Evolutionary conservation across 2,888 invertebrate genomes (phyloP).

Genomic region (Cistogaster globosa): DNA sequence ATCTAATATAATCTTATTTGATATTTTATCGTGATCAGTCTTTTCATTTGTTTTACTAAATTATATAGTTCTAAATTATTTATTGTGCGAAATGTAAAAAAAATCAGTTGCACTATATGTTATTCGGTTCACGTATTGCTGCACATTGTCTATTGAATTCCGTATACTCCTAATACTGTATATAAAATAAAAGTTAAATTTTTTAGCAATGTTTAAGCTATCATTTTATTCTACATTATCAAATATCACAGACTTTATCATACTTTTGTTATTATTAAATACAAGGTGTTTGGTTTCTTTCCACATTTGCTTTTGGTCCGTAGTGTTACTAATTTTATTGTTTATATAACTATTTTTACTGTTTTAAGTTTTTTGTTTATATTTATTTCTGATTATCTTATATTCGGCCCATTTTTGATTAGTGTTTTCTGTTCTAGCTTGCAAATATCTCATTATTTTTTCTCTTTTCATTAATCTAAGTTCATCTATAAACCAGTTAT

Average conservation of each 20-base stretch:
- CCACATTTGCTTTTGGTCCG: too few species aligned
- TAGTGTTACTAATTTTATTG: conserved; percentile 2
- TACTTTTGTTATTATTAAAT: background rate
- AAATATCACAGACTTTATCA: too few species aligned
- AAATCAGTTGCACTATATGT: too few species aligned
- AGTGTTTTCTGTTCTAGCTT: background rate
- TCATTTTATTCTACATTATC: background rate
- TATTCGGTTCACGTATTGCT: too few species aligned
- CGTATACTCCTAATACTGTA: background rate
- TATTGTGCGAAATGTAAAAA: too few species aligned
- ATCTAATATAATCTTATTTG: too few species aligned
- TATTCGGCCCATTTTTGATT: too few species aligned
- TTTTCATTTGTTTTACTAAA: too few species aligned
- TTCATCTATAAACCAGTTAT: conserved; percentile 1
- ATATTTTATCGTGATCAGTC: too few species aligned
- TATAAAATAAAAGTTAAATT: background rate
- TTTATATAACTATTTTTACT: conserved; percentile 3
- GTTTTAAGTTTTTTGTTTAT: background rate
- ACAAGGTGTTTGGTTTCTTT: too few species aligned
- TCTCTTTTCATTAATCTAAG: background rate
- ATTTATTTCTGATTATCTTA: background rate
- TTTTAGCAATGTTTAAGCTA: background rate
- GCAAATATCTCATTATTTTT: background rate
- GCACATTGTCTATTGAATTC: background rate
- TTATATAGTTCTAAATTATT: too few species aligned